Base-by-base conservation (phyloP, 2,797 vertebrate genomes). In the Anguilla pacifica region DNA sequence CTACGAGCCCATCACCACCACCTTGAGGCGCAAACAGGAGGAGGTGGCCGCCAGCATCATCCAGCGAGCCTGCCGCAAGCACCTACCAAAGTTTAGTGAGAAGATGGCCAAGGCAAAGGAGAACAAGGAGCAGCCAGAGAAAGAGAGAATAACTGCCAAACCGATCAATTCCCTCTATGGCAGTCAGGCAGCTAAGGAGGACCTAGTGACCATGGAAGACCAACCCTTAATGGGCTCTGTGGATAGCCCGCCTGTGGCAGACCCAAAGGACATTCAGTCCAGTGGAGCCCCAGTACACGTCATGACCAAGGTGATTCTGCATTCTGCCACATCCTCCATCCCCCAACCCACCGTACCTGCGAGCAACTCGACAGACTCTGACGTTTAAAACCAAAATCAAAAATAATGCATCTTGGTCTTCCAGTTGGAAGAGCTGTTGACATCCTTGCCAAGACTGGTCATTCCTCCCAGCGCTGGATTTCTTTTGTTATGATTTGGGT, bases 1-100 rank as follows among this genome's bases (percentile, higher is more conserved):
- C 0, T 98, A 98, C 0, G 97, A 99, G 88, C 98, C 98, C 90
- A 98, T 99, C 93, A 98, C 97, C 91, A 98, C 95, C 91, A 99
- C 98, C 6, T 93, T 99, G 89, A 96, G 96, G 86, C 96, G 97
- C 85, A 99, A 98, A 86, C 97, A 98, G 0, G 98, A 99, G 90
- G 98, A 99, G 59, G 96, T 98, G 11, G 97, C 98, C 0, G 98
- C 97, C 0, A 91, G 84, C 0, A 96, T 97, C 90, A 99, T 99
- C 94, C 98, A 99, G 92, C 95, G 96, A 88, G 97, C 97, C 0
- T 99, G 97, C 93, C 95, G 98, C 86, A 96, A 96, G 87, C 96
- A 98, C 88, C 93, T 98, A 2, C 95, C 98, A 31, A 93, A 96
- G 93, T 97, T 96, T 92, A 85, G 96, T 2, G 92, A 93, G 85